Evolutionary conservation across 2,797 vertebrate species (phyloP).

Genomic region (Cheirogaleus major): DNA sequence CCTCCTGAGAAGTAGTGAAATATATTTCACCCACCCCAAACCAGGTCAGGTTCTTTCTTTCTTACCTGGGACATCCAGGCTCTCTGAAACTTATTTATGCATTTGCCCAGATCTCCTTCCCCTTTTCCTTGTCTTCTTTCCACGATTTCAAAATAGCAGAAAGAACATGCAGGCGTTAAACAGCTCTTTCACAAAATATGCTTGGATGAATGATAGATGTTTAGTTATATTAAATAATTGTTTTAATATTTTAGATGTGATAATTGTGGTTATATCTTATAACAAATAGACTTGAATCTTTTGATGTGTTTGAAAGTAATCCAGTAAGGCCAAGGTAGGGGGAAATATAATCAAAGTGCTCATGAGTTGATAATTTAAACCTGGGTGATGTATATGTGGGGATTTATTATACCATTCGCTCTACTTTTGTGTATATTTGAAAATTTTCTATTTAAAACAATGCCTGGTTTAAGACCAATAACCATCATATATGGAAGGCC

Average conservation of each 20-base stretch:
- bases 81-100: slow-evolving; percentile 55
- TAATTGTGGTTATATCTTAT: not conserved
- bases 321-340: not conserved
- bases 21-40: slow-evolving; percentile 37
- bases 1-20: slow-evolving; percentile 71
- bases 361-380: slow-evolving; percentile 33
- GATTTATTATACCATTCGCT: slow-evolving; percentile 33
- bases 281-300: slow-evolving; percentile 33
- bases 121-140: not conserved
- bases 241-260: slow-evolving; percentile 1
- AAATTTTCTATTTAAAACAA: slow-evolving; percentile 22
- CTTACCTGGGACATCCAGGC: slow-evolving; percentile 7
- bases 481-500: not conserved
- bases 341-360: not conserved
- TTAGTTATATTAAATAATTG: slow-evolving; percentile 24
- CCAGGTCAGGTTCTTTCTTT: slow-evolving; percentile 73
- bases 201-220: not conserved
- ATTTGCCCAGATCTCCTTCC: not conserved
- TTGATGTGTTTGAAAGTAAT: slow-evolving; percentile 50
- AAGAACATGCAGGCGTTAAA: not conserved
- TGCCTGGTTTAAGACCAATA: not conserved
- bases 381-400: not conserved
- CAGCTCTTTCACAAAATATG: slow-evolving; percentile 39
- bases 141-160: slow-evolving; percentile 48
- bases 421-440: slow-evolving; percentile 25